Evolutionary conservation across 37 sponge, comb jelly and placozoan species (phyloP).

Genomic region (Chondrilla cf. caribensis): DNA sequence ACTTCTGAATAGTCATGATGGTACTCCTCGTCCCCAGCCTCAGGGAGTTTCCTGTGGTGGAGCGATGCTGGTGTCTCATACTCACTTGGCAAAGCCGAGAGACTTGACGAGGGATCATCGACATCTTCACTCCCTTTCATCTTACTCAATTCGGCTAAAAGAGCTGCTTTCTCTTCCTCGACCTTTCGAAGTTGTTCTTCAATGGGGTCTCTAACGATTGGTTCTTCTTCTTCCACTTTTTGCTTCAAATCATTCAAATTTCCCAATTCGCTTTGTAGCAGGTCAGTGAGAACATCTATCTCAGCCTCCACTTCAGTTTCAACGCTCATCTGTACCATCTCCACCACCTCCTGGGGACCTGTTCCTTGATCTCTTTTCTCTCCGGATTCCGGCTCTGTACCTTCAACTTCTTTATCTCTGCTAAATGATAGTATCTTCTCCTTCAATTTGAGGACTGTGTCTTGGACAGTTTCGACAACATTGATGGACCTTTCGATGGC

Average conservation of each 20-base stretch:
- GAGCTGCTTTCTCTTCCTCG: background rate
- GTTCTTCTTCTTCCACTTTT: background rate
- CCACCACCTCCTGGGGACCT: background rate
- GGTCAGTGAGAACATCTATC: background rate
- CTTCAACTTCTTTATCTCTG: background rate
- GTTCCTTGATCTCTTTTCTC: background rate
- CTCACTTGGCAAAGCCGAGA: background rate
- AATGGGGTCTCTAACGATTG: background rate
- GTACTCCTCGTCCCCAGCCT: background rate
- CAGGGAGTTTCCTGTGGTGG: background rate
- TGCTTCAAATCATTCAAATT: background rate
- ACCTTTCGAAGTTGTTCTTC: slow-evolving; percentile 1
- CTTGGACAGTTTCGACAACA: slow-evolving; percentile 4
- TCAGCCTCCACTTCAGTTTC: background rate
- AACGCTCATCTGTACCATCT: background rate
- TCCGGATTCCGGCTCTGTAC: too few species aligned
- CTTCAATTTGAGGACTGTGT: background rate
- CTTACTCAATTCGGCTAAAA: too few species aligned
- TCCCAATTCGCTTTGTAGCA: background rate
- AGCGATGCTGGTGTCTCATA: background rate
- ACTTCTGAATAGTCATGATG: slow-evolving; percentile 14
- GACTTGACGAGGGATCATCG: background rate
- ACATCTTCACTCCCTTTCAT: background rate
- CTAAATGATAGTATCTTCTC: background rate
- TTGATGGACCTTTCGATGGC: slow-evolving; percentile 13